Evolutionary conservation across 2,888 invertebrate genomes (phyloP).

Genomic region (Microctonus brassicae): DNA sequence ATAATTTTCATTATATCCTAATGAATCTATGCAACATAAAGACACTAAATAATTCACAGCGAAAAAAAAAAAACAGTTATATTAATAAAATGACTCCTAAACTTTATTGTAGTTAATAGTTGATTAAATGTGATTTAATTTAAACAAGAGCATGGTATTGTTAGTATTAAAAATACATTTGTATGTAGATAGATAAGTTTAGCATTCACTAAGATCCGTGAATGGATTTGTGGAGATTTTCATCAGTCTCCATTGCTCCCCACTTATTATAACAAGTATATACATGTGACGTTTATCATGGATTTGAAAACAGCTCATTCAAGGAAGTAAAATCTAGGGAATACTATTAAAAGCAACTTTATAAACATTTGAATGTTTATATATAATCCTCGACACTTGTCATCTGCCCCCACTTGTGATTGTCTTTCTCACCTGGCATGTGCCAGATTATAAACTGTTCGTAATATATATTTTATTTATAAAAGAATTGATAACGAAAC

Average conservation of each 20-base stretch:
- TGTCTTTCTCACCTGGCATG: constrained; percentile 1
- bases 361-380: background rate
- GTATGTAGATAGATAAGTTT: background rate
- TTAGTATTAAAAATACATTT: too few species aligned
- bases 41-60: too few species aligned
- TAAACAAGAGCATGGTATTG: too few species aligned
- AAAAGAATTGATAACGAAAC: constrained; percentile 1
- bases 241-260: background rate
- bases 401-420: constrained; percentile 3
- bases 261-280: background rate
- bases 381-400: background rate
- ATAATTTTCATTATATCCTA: too few species aligned
- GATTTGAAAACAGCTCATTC: background rate
- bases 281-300: background rate
- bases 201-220: background rate
- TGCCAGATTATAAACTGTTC: background rate
- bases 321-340: background rate
- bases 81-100: too few species aligned
- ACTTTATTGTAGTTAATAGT: too few species aligned
- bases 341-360: background rate
- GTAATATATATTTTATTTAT: background rate
- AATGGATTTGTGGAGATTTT: background rate
- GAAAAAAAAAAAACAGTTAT: too few species aligned
- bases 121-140: too few species aligned
- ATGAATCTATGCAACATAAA: too few species aligned